Base-by-base conservation (phyloP, 2,888 invertebrate species). In the Hemicrepidius hirtus region DNA sequence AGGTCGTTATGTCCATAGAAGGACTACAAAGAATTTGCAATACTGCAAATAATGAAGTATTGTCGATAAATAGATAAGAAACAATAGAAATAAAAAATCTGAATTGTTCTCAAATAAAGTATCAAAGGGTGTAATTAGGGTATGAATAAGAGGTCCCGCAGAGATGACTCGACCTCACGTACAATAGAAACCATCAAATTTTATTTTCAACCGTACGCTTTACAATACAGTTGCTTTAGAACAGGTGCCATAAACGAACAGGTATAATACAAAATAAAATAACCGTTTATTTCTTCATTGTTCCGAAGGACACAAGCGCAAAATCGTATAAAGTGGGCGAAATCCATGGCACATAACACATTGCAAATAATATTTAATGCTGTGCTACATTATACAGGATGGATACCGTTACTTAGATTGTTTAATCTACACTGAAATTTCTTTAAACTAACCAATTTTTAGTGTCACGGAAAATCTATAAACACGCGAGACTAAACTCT, bases 91-190 rank as follows among this genome's bases (percentile, higher is more conserved):
- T 44, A 75, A 75, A 72, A 72, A 70, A 72, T 69, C 63, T 64
- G 62, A 72, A 75, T 72, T 75, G 72, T 75, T 60, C 53, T 60
- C 72, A 62, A 75, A 72, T 72, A 57, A 75, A 70, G 75, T 62
- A 75, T 75, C 68, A 64, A 64, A 68, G 74, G 67, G 55, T 68
- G 72, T 75, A 75, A 75, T 75, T 75, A 75, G 69, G 68, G 55
- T 68, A 60, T 71, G 72, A 75, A 75, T 75, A 63, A 71, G 75
- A 63, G 59, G 57, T 72, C 72, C 72, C 67, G 72, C 60, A n/a
- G 60, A 60, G 60, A 66, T 72, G 67, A 63, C 66, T 69, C 65
- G 49, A 46, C 53, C 59, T 62, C 35, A 24, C 10, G 63, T 60
- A 74, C 71, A 74, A 74, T 74, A 63, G 74, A 63, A 69, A 71